Conservation (phyloP, 2,888 invertebrate species). For the Acrobasis repandana region DNA sequence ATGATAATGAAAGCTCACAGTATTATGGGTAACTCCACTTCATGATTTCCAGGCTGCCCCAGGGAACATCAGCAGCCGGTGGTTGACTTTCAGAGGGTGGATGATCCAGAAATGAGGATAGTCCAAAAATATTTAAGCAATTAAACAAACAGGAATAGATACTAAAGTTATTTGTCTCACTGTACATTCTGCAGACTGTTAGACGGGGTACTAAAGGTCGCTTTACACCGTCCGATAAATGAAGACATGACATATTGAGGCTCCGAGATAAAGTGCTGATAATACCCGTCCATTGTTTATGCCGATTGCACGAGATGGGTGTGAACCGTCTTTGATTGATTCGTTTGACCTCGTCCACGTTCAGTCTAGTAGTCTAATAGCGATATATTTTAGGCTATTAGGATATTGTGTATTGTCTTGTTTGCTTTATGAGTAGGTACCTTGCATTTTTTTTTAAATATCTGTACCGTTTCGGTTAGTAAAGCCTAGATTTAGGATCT, state of each 20-base stretch:
- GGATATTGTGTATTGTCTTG: not conserved
- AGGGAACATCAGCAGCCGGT: no score
- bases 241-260: constrained; percentile 74
- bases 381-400: not conserved
- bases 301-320: constrained; percentile 23
- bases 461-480: no score
- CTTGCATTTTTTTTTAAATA: no score
- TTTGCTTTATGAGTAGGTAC: not conserved
- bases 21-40: no score
- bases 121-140: not conserved
- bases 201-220: constrained; percentile 45
- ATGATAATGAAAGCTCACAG: no score
- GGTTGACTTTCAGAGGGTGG: not conserved
- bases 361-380: constrained; percentile 4
- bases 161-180: not conserved
- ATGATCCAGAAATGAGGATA: not conserved
- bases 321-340: constrained; percentile 21
- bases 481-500: no score
- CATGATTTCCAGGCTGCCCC: no score
- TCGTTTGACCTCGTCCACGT: constrained; percentile 13
- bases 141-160: not conserved
- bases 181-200: constrained; percentile 16
- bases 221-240: constrained; percentile 58
- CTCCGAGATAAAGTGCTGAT: constrained; percentile 58
- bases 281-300: constrained; percentile 62